Percentiles rank a stretch among this genome's conserved stretches.
Evolutionary conservation across 2,797 vertebrate species (phyloP).

Genomic region (Brachymystax lenok): DNA sequence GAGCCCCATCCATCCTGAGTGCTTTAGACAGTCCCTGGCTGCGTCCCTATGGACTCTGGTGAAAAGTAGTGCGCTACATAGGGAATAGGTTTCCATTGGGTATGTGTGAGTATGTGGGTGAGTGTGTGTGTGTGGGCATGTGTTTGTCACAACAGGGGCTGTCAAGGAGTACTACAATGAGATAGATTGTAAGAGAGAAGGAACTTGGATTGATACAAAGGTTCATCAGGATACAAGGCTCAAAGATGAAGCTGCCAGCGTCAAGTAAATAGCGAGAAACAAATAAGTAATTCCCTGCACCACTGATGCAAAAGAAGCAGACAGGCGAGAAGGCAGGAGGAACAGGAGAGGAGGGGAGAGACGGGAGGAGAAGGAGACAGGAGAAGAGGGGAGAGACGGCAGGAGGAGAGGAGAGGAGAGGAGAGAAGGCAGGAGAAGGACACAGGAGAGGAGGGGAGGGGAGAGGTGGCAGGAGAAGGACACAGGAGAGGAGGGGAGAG

Average conservation of each 20-base stretch:
- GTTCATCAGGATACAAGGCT: slow-evolving; percentile 17
- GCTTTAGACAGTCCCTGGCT: slow-evolving; percentile 47
- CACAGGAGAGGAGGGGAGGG: too few relatives aligned
- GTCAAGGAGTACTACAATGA: too few relatives aligned
- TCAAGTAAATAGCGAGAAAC: slow-evolving; percentile 39
- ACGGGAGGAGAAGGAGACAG: too few relatives aligned
- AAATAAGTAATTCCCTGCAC: slow-evolving; percentile 55
- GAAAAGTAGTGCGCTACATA: too few relatives aligned
- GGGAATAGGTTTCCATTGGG: too few relatives aligned
- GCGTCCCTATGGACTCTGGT: slow-evolving; percentile 6
- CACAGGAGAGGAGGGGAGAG: background rate
- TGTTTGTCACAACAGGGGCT: too few relatives aligned
- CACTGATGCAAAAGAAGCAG: slow-evolving; percentile 57
- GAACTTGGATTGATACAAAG: background rate
- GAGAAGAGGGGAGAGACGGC: too few relatives aligned
- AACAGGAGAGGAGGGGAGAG: slow-evolving; percentile 16
- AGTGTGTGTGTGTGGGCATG: too few relatives aligned
- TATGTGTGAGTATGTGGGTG: too few relatives aligned
- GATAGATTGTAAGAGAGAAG: background rate
- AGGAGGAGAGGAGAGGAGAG: too few relatives aligned
- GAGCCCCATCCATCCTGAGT: slow-evolving; percentile 50
- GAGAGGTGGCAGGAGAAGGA: too few relatives aligned
- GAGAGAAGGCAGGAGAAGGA: too few relatives aligned
- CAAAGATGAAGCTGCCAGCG: slow-evolving; percentile 33
- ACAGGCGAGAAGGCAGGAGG: slow-evolving; percentile 31